Conservation (phyloP, 2,888 invertebrate species). For the Morpho achilles region DNA sequence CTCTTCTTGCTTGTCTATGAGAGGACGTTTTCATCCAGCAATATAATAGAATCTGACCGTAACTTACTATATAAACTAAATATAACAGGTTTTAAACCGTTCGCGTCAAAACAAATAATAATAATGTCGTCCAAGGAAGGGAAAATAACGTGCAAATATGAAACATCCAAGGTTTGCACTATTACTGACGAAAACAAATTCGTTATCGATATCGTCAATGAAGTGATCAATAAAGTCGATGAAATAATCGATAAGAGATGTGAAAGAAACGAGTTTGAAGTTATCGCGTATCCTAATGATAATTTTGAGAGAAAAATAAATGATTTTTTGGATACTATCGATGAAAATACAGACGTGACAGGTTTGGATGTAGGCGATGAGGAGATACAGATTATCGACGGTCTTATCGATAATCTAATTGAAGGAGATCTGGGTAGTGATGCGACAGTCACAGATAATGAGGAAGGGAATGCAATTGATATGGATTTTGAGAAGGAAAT, state of each 20-base stretch:
- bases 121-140: conserved; percentile 54
- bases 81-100: conserved; percentile 62
- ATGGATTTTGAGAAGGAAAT: conserved; percentile 18
- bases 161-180: conserved; percentile 23
- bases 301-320: conserved; percentile 32
- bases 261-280: conserved; percentile 50
- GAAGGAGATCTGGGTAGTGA: conserved; percentile 41
- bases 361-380: conserved; percentile 34
- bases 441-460: conserved; percentile 39
- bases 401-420: conserved; percentile 32
- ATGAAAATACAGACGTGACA: conserved; percentile 43
- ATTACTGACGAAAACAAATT: conserved; percentile 32
- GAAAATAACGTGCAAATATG: conserved; percentile 42
- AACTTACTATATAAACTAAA: neutral
- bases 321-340: conserved; percentile 53
- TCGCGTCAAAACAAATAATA: conserved; percentile 60
- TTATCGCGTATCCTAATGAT: conserved; percentile 43
- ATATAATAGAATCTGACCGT: no score
- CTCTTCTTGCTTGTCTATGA: no score
- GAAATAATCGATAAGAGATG: conserved; percentile 34
- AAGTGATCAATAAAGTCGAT: conserved; percentile 51
- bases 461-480: conserved; percentile 28
- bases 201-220: conserved; percentile 45
- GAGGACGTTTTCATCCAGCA: no score
- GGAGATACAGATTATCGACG: conserved; percentile 37